phyloP scores from a whole-genome alignment of 2,888 invertebrate genomes.

The Protophormia terraenovae region DNA sequence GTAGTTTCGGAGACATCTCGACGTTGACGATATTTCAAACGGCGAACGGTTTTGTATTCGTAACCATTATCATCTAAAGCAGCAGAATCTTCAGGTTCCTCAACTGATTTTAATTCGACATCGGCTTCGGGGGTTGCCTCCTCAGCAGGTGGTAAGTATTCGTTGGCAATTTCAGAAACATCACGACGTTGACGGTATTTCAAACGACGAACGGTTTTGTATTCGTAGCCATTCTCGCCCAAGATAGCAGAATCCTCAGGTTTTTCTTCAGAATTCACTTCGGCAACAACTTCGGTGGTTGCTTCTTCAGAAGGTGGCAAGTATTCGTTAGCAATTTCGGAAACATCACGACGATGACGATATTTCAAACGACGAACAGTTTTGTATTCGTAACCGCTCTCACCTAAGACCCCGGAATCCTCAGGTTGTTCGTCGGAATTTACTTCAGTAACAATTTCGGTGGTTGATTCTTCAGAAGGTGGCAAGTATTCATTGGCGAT shows the following conservation, averaged over 20 bases:
- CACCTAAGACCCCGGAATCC: slow-evolving; percentile 38
- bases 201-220: too few relatives aligned
- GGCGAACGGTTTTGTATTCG: too few relatives aligned
- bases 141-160: slow-evolving; percentile 50
- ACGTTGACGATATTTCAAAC: slow-evolving; percentile 54
- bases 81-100: slow-evolving; percentile 45
- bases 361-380: too few relatives aligned
- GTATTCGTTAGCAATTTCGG: slow-evolving; percentile 74
- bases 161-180: too few relatives aligned
- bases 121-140: slow-evolving; percentile 69
- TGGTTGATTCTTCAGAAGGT: slow-evolving; percentile 67
- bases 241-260: slow-evolving; percentile 55
- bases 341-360: too few relatives aligned
- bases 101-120: slow-evolving; percentile 24
- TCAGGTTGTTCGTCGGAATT: slow-evolving; percentile 19
- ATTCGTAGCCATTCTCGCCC: slow-evolving; percentile 69
- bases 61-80: slow-evolving; percentile 63
- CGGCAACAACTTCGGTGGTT: slow-evolving; percentile 33
- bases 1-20: too few relatives aligned
- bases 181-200: too few relatives aligned
- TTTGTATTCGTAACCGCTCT: slow-evolving; percentile 60
- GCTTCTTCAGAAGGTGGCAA: slow-evolving; percentile 70
- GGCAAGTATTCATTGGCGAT: slow-evolving; percentile 72
- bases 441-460: slow-evolving; percentile 12
- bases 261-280: background rate